Evolutionary conservation across 2,113 vertebrate species (phyloP), one percentile per base, ranked within the genome.

Genomic region (Gopherus evgoodei): DNA sequence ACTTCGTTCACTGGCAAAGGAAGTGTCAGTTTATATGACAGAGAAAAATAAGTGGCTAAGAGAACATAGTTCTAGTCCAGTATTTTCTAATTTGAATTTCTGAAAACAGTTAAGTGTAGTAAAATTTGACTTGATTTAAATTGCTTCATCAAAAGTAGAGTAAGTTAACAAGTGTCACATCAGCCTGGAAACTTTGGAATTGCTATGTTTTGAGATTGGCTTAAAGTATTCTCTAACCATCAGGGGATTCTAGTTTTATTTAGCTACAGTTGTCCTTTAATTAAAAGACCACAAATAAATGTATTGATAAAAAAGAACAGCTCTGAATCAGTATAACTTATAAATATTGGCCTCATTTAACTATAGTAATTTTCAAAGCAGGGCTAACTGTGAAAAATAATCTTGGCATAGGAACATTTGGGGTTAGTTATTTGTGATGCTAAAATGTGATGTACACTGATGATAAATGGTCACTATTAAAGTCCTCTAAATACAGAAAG

Each of bases 71-170:
- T 54, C 25, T 19, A 87, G 24, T 25, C 49, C 87, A 5, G 2
- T 76, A 38, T 19, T 3, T 89, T 72, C 5, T 65, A 65, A 1
- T 81, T 42, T 76, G 72, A 76, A 44, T 76, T 76, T 76, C 10
- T 76, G 38, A 44, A 76, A 22, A 87, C 4, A 53, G 54, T 27
- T 22, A 50, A 65, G 19, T 24, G 44, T 89, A 81, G 27, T 85
- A 52, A 59, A 84, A 81, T 11, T 85, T 2, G 31, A 49, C 14
- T 69, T 52, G 49, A 49, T 78, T 0, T 0, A 0, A 1, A 38
- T 2, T 25, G 31, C 54, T 80, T 22, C 52, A 38, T 1, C n/a
- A 17, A 19, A 83, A 56, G 38, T 75, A 65, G 12, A 65, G 12
- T 35, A 6, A 35, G 29, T 65, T 65, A n/a, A 65, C 31, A 62